A percentile compares a stretch with the other conserved stretches of the same genome.
These are phyloP conservation scores for Autographa gamma DNA, from an alignment of 2,888 invertebrate genomes.

Conservation along the genomic window DNA sequence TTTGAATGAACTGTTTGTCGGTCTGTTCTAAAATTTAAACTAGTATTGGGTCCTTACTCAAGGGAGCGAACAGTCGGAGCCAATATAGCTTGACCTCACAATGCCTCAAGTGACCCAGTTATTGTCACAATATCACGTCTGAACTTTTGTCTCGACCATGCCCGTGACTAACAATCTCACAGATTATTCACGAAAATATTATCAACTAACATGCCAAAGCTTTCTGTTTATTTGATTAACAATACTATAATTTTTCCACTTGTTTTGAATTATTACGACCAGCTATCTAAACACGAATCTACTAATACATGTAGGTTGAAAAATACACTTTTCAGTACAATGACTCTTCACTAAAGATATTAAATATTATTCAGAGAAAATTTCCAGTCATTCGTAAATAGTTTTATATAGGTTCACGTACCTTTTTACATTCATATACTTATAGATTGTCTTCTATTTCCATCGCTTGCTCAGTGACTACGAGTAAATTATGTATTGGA, in stretches of 20 bases:
- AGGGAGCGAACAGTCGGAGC: neutral
- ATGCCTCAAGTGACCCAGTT: conserved; percentile 4
- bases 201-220: neutral
- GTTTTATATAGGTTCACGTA: neutral
- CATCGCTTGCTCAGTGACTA: neutral
- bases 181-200: neutral
- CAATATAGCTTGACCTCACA: conserved; percentile 6
- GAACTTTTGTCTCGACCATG: neutral
- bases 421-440: neutral
- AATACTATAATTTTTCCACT: neutral
- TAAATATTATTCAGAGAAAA: neutral
- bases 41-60: neutral
- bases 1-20: neutral
- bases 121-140: neutral
- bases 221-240: neutral
- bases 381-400: neutral
- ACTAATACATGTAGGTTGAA: too few species aligned
- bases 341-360: neutral
- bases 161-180: neutral
- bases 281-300: neutral
- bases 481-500: neutral
- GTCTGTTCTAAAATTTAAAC: neutral
- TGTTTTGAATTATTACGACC: neutral
- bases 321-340: neutral
- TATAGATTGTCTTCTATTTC: neutral